Conservation (phyloP, 1,140 invertebrate genomes). For the Lysiphlebus fabarum region DNA sequence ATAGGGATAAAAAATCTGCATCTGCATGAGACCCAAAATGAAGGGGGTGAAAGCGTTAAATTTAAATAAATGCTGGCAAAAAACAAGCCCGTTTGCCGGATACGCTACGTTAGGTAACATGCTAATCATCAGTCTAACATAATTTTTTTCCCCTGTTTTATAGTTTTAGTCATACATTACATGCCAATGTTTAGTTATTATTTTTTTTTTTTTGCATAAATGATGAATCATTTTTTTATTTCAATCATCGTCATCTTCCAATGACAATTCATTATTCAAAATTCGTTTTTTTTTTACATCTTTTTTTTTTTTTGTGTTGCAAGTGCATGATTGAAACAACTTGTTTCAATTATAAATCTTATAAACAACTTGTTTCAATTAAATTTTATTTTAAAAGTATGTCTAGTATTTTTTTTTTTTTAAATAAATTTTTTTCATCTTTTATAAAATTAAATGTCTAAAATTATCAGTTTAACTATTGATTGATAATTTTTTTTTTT, state of each 20-base stretch:
- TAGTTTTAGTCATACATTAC: too few species aligned
- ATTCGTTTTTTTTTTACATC: too few species aligned
- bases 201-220: neutral
- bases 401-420: too few species aligned
- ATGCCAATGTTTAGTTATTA: too few species aligned
- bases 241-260: constrained; percentile 21
- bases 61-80: constrained; percentile 47
- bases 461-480: neutral
- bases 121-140: constrained; percentile 40
- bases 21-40: constrained; percentile 31
- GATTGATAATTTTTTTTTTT: neutral
- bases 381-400: too few species aligned
- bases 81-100: constrained; percentile 32
- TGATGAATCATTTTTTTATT: constrained; percentile 24
- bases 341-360: neutral
- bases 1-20: constrained; percentile 21
- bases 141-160: constrained; percentile 9
- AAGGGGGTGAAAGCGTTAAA: constrained; percentile 45
- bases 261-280: constrained; percentile 22
- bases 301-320: neutral
- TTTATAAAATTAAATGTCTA: too few species aligned
- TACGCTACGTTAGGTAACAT: constrained; percentile 50
- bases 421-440: too few species aligned
- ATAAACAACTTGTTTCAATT: too few species aligned
- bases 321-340: constrained; percentile 1